A percentile compares a stretch with the other conserved stretches of the same genome.
Conservation (phyloP, 2,113 vertebrate genomes). For the Labeo catla region DNA sequence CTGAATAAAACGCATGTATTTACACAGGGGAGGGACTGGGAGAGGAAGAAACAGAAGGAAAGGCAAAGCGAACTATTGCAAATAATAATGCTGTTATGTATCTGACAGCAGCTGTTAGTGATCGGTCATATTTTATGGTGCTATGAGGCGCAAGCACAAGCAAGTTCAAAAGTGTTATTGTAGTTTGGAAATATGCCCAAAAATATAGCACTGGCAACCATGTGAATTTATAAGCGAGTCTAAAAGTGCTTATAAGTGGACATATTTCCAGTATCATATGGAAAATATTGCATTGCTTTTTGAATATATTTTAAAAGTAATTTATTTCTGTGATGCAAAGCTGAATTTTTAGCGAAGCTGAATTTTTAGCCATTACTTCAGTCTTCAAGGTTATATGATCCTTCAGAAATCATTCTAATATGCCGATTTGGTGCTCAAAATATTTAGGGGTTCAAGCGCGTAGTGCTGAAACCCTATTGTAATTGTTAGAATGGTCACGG, state of each 20-base stretch:
- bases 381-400: background rate
- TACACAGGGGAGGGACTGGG: background rate
- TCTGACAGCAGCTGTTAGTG: conserved; percentile 5
- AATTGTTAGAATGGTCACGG: too few relatives aligned
- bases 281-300: background rate
- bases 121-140: background rate
- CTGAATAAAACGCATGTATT: background rate
- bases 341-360: background rate
- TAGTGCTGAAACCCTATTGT: too few relatives aligned
- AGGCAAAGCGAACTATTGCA: background rate
- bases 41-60: background rate
- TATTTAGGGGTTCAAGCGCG: background rate
- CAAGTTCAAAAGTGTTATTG: background rate
- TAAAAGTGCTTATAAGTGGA: background rate
- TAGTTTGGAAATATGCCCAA: background rate
- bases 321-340: background rate
- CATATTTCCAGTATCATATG: background rate
- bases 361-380: background rate
- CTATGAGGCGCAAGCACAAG: background rate
- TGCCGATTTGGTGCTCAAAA: background rate
- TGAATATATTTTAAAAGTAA: background rate
- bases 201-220: background rate
- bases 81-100: background rate
- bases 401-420: background rate
- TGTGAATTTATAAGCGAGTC: background rate